Conservation (phyloP, 2,797 vertebrate genomes). For the Fringilla coelebs region DNA sequence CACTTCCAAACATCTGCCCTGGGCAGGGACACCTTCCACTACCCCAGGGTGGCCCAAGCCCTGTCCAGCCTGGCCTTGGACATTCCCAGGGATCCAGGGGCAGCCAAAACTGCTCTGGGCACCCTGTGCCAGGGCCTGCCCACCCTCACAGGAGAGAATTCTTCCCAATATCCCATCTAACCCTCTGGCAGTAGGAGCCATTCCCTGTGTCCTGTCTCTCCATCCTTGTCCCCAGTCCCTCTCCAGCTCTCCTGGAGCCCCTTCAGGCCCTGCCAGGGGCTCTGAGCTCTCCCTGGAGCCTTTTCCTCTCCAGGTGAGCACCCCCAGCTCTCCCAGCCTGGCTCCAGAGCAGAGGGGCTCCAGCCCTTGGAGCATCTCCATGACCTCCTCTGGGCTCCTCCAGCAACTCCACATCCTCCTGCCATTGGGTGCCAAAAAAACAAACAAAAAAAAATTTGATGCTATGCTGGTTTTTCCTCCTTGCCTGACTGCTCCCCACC, state of each 20-base stretch:
- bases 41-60: rapidly evolving
- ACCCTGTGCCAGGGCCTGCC: rapidly evolving
- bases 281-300: neutral
- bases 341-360: neutral
- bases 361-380: rapidly evolving
- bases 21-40: neutral
- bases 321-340: neutral
- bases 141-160: rapidly evolving
- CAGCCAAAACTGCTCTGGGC: neutral
- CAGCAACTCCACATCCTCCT: neutral
- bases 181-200: neutral
- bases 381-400: neutral
- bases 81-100: neutral
- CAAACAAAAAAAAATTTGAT: rapidly evolving
- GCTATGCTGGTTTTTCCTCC: neutral
- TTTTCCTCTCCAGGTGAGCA: neutral
- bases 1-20: rapidly evolving
- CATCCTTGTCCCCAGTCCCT: neutral
- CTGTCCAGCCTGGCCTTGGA: rapidly evolving
- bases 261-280: rapidly evolving
- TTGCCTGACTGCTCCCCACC: neutral
- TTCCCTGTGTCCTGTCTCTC: neutral
- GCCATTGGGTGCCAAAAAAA: neutral
- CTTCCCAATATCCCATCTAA: rapidly evolving
- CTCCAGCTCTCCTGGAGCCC: neutral